Base-by-base conservation (phyloP, 1,140 invertebrate genomes). In the Habropoda laboriosa region DNA sequence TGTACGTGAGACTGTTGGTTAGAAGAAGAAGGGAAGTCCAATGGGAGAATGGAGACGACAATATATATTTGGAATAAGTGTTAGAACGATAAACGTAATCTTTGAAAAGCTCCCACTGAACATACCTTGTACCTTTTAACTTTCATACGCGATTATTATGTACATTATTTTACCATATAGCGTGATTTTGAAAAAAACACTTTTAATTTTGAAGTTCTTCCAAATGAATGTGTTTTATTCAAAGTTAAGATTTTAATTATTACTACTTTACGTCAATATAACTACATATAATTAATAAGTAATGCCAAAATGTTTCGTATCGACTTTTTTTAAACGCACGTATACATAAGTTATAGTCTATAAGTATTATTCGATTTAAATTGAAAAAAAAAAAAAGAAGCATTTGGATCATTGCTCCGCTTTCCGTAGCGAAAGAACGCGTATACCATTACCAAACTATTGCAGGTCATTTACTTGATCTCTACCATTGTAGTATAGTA, bases 401-500 rank as follows among this genome's bases (percentile, higher is more conserved):
- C 18, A 2, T 42, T 58, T n/a, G n/a, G 10, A 32, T 55, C 38
- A 24, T 55, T 24, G 21, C 8, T 21, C 18, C 27, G 73, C 79
- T 82, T 86, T 83, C 80, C 45, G 63, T 58, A 73, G 85, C 84
- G 84, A 86, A 85, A 75, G 32, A 45, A 24, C 79, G 67, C 79
- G 64, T 32, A 40, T 75, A 86, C 70, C 85, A 89, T 90, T 91
- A 92, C 90, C 91, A 92, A 92, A 92, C 88, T 87, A 89, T 89
- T 79, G 80, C 86, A 87, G 89, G 85, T 91, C 89, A 90, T 89
- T 90, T 70, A 77, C 75, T 89, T 92, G 91, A 93, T 92, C 91
- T 92, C 91, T 90, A 92, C 88, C 87, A 91, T 91, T 91, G 78
- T 92, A 91, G 86, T 77, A 88, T 91, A 90, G 88, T 86, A 89